Evolutionary conservation across 1,140 invertebrate species (phyloP), one percentile per base, ranked within the genome.

Genomic region (Leguminivora glycinivorella): DNA sequence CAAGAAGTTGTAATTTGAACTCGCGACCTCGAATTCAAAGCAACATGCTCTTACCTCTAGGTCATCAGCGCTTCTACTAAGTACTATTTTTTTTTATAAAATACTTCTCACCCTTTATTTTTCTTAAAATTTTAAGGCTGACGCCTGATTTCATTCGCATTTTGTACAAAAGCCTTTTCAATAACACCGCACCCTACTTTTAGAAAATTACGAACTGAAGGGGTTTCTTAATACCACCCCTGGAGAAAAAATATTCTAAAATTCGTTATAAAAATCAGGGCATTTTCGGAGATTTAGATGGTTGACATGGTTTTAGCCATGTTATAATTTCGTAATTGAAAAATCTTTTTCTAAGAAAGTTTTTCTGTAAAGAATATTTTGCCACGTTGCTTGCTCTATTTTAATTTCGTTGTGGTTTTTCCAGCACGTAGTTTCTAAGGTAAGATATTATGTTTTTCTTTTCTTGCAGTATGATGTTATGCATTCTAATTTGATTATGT

Each of bases 121-220:
- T 82, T 77, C 78, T 75, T 73, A 66, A 75, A 77, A 80, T 72
- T 70, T 67, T 71, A 68, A 72, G 68, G 60, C 56, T 75, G 73
- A 75, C 68, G 69, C 76, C 73, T 71, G 78, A 80, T 82, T 87
- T 82, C 75, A 79, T 70, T 24, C 68, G 70, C 69, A 71, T 79
- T 80, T 66, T 82, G 76, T 79, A 75, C 82, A 83, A 81, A 78
- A 74, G 63, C 72, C 79, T 80, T 84, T 84, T 83, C 79, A 80
- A 83, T 81, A 80, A 82, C 78, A 80, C 77, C 74, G 77, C 80
- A 75, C 74, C 70, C 68, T 70, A 73, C 75, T 75, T 77, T 76
- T 72, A 79, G 80, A 79, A 76, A 80, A 79, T 77, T 79, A 75
- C 71, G 73, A 79, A 78, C 79, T 79, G 72, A 81, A 78, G 68